A percentile compares a stretch with the other conserved stretches of the same genome.
Evolutionary conservation across 2,113 vertebrate genomes (phyloP).

Genomic region (Galbula dea): DNA sequence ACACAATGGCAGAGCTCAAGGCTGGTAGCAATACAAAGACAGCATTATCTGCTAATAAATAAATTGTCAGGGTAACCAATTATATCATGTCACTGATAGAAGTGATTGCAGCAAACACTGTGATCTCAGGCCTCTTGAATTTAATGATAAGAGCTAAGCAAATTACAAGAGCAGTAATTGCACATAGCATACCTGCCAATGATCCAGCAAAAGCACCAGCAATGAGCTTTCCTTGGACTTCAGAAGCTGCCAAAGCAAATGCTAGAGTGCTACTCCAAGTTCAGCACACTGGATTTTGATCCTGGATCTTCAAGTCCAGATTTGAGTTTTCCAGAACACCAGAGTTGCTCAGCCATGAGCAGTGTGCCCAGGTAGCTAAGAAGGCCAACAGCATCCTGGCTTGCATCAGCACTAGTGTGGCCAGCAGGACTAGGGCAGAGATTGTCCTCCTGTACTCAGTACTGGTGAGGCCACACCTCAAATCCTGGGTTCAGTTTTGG

Average conservation of each 20-base stretch:
- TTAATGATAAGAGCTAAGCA: neutral
- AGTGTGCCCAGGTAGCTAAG: no score
- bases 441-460: no score
- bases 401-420: no score
- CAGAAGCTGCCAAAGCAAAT: neutral
- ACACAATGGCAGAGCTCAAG: neutral
- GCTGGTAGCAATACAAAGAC: neutral
- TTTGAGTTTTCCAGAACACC: neutral
- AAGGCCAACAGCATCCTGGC: no score
- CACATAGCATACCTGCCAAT: fast-evolving
- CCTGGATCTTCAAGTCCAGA: neutral
- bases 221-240: neutral
- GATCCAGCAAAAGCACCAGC: neutral
- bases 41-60: neutral
- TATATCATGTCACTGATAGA: neutral
- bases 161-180: neutral
- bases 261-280: fast-evolving
- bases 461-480: no score
- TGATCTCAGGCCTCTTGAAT: neutral
- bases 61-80: neutral
- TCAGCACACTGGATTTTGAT: neutral
- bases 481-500: no score
- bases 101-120: fast-evolving
- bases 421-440: no score
- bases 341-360: no score